A percentile compares a stretch with the other conserved stretches of the same genome.
Conservation (phyloP, 2,888 invertebrate genomes). For the Acleris sparsana region DNA sequence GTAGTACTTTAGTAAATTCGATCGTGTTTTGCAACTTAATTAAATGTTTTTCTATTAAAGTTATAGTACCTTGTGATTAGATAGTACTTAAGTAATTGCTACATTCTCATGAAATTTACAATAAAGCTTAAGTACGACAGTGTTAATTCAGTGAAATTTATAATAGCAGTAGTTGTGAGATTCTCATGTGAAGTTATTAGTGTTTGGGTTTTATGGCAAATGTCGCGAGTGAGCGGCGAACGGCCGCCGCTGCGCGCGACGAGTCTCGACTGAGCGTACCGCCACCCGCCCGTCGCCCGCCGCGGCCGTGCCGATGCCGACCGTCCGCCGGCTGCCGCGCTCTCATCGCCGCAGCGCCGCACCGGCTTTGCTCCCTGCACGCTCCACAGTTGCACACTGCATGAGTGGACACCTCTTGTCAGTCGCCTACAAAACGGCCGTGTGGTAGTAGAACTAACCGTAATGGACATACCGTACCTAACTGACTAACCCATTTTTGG, state of each 20-base stretch:
- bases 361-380: background rate
- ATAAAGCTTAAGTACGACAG: background rate
- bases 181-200: slow-evolving; percentile 5
- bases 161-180: slow-evolving; percentile 2
- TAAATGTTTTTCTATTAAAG: background rate
- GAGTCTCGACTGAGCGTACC: slow-evolving; percentile 30
- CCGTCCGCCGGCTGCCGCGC: background rate
- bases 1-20: background rate
- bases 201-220: slow-evolving; percentile 9
- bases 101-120: background rate
- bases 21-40: background rate
- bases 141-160: background rate
- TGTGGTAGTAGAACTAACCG: no score
- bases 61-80: background rate
- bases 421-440: no score
- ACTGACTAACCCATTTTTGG: no score
- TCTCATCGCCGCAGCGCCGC: background rate
- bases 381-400: no score
- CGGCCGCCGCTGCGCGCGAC: slow-evolving; percentile 36
- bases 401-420: no score
- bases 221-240: slow-evolving; percentile 26
- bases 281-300: slow-evolving; percentile 16
- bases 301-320: slow-evolving; percentile 1
- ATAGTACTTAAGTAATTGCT: background rate
- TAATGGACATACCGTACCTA: no score